Base-by-base conservation (phyloP, 2,888 invertebrate genomes). In the Platycheirus albimanus region DNA sequence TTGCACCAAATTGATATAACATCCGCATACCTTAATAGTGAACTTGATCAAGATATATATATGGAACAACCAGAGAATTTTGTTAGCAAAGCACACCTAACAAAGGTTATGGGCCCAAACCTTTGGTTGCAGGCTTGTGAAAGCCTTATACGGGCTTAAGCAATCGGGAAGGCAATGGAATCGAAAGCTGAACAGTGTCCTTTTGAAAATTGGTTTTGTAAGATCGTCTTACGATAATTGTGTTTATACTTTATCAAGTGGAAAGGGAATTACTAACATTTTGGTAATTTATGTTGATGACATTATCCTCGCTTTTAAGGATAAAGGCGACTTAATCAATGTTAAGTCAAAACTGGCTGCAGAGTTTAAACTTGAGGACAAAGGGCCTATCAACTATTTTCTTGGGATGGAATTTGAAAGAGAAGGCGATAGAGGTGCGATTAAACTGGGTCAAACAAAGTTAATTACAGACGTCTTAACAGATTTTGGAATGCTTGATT, bases 81-180 rank as follows among this genome's bases (percentile, higher is more conserved):
- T 17, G 43, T 43, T 17, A 43, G 43, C 43, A 43, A 43, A 43
- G 43, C 8, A 43, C 43, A 43, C 8, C 17, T 8, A 17, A 17
- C 7, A 43, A 43, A 72, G 85, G 76, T 84, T n/a, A n/a, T n/a
- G n/a, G n/a, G n/a, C n/a, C n/a, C n/a, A n/a, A n/a, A n/a, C n/a
- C n/a, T n/a, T n/a, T n/a, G n/a, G n/a, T 64, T 51, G 87, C 85
- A 11, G 66, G 19, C 47, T 38, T 8, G 30, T n/a, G 6, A 64
- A 49, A 36, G 36, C 49, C 10, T 15, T 64, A 20, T 64, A 64
- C 15, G 67, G 54, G 8, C 54, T 67, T 4, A 67, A 67, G 13
- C 67, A 67, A 30, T 52, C 67, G 3, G 54, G 51, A 7, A 38
- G 58, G 13, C 28, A 28, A n/a, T 61, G 70, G 47, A 70, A 70